Conservation (phyloP, 2,113 vertebrate species). For the Oxygymnocypris stewartii region DNA sequence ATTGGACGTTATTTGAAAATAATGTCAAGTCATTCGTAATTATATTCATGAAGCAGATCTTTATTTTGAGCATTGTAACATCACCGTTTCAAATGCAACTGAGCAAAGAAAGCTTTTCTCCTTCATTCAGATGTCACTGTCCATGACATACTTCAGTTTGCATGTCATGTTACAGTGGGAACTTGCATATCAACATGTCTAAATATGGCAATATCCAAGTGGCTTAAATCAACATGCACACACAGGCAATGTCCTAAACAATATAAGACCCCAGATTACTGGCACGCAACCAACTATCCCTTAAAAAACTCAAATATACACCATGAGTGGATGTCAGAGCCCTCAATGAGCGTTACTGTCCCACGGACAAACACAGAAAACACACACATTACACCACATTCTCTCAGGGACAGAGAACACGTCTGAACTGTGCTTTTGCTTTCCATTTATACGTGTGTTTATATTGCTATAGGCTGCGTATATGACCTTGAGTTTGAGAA, state of each 20-base stretch:
- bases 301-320: conserved; percentile 56
- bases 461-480: background rate
- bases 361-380: background rate
- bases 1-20: background rate
- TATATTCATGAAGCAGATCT: background rate
- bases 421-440: background rate
- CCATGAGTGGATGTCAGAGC: conserved; percentile 40
- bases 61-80: background rate
- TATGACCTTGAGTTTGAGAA: background rate
- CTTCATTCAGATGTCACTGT: conserved; percentile 10
- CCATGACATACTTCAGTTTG: conserved; percentile 30
- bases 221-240: conserved; percentile 51
- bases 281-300: conserved; percentile 54
- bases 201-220: conserved; percentile 55
- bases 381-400: background rate
- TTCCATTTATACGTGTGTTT: background rate
- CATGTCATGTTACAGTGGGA: conserved; percentile 35
- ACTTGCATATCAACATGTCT: conserved; percentile 49
- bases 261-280: conserved; percentile 54
- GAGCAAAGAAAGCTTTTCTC: background rate
- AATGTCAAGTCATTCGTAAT: background rate
- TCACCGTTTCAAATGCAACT: background rate
- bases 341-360: conserved; percentile 18
- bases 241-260: conserved; percentile 51
- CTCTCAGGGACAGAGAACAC: background rate